Evolutionary conservation across 2,113 vertebrate species (phyloP).

Genomic region (Cercocebus atys): DNA sequence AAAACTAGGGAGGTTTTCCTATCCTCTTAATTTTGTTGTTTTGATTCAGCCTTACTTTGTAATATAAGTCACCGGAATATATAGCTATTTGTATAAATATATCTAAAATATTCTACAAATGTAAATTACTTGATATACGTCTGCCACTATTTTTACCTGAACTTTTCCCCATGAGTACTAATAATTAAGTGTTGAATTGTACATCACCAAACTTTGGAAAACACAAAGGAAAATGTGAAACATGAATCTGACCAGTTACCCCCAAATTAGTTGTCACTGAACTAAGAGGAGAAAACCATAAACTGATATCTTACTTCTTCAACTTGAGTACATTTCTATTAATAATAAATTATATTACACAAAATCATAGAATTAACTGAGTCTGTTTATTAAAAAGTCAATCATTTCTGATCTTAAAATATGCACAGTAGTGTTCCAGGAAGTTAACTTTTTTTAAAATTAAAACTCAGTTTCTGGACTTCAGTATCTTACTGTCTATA

Average conservation of each 20-base stretch:
- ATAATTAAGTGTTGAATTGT: not conserved
- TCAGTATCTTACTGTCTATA: not conserved
- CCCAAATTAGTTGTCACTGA: not conserved
- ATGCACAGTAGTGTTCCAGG: not conserved
- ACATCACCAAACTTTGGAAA: not conserved
- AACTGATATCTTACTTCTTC: not conserved
- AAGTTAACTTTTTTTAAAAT: not conserved
- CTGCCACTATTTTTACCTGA: not conserved
- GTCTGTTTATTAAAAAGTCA: not conserved
- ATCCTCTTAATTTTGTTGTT: not conserved
- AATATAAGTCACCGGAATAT: not conserved
- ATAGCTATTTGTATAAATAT: not conserved
- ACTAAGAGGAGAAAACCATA: not conserved
- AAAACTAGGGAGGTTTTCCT: not conserved
- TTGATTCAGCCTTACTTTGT: not conserved
- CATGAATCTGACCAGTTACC: not conserved
- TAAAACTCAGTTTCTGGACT: slow-evolving; percentile 5
- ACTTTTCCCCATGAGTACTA: not conserved
- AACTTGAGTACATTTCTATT: not conserved
- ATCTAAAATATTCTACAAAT: not conserved
- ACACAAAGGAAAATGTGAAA: slow-evolving; percentile 18
- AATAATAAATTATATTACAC: not conserved
- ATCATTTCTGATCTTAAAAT: not conserved
- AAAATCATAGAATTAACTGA: slow-evolving; percentile 23
- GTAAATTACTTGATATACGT: not conserved